Evolutionary conservation across 2,797 vertebrate species (phyloP).

Genomic region (Melanogrammus aeglefinus): DNA sequence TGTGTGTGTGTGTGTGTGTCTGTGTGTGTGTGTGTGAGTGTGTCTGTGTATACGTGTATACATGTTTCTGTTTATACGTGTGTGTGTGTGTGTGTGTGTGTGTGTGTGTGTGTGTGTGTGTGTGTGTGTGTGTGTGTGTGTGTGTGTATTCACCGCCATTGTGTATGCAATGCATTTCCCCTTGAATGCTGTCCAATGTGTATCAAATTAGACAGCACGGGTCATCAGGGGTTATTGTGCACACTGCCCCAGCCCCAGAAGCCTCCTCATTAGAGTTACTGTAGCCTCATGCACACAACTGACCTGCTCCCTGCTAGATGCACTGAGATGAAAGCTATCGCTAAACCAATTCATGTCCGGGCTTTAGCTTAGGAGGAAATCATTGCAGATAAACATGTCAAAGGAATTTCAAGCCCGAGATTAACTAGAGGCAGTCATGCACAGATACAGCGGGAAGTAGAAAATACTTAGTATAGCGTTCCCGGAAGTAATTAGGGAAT

Average conservation of each 20-base stretch:
- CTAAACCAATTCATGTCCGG: conserved; percentile 12
- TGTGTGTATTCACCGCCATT: conserved; percentile 1
- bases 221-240: conserved; percentile 31
- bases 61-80: neutral
- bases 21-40: neutral
- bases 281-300: conserved; percentile 13
- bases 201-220: conserved; percentile 32
- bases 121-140: neutral
- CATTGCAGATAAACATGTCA: neutral
- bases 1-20: conserved; percentile 4
- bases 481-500: neutral
- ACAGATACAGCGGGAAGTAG: neutral
- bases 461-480: neutral
- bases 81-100: too few species aligned
- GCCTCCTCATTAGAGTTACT: conserved; percentile 24
- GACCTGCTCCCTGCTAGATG: neutral
- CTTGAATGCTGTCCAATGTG: conserved; percentile 14
- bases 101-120: neutral
- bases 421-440: neutral
- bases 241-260: conserved; percentile 12
- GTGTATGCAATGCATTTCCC: conserved; percentile 16
- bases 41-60: neutral
- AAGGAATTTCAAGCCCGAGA: neutral
- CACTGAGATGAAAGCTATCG: neutral
- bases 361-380: conserved; percentile 14